phyloP scores from a whole-genome alignment of 2,888 invertebrate species.

The Dolichopus griseipennis region DNA sequence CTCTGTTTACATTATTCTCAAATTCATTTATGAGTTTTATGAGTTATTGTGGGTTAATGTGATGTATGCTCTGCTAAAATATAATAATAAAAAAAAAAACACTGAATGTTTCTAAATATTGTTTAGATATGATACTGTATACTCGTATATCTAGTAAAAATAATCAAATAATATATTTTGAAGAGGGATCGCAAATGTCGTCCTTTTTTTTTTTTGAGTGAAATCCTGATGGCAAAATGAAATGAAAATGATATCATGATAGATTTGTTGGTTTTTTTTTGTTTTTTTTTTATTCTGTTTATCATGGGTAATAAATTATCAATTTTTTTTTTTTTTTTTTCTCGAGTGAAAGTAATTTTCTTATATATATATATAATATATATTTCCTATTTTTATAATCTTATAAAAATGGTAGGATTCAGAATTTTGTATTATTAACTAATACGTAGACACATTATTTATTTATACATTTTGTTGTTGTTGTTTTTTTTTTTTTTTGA shows the following conservation, averaged over 20 bases:
- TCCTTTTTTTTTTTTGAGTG: background rate
- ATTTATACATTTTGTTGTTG: no score
- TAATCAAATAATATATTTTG: background rate
- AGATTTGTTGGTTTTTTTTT: background rate
- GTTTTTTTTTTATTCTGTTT: background rate
- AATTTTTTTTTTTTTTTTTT: background rate
- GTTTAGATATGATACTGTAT: background rate
- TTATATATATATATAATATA: no score
- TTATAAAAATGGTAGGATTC: no score
- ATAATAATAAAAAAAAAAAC: background rate
- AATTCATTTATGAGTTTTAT: background rate
- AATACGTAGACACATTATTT: background rate
- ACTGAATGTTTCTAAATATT: background rate
- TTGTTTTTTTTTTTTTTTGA: no score
- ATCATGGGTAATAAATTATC: background rate
- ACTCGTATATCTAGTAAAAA: background rate
- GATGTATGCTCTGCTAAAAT: background rate
- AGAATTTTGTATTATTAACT: no score
- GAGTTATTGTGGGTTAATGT: constrained; percentile 6
- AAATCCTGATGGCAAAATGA: background rate
- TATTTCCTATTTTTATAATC: no score
- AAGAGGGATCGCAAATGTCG: background rate
- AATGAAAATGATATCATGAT: constrained; percentile 6
- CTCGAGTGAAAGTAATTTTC: background rate
- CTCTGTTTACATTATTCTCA: background rate